Percentiles rank a stretch among this genome's conserved stretches.
phyloP scores from a whole-genome alignment of 2,797 vertebrate genomes.

The Hafferia zeledoni region DNA sequence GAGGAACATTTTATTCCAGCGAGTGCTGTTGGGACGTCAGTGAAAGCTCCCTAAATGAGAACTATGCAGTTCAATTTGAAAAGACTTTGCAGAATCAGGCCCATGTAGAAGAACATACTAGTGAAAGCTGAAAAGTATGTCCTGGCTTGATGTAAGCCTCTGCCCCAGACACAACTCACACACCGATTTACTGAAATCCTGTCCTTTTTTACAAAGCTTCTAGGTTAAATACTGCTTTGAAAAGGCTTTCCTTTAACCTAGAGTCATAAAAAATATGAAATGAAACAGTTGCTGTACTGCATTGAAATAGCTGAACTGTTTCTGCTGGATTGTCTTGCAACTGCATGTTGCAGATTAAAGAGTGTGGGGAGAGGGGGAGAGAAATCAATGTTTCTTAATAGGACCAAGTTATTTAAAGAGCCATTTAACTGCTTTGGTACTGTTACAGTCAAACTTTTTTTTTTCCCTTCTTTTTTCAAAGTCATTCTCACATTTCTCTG shows the following conservation, averaged over 20 bases:
- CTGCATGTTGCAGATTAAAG: background rate
- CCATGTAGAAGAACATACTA: background rate
- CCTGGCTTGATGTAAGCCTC: background rate
- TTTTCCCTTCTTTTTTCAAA: background rate
- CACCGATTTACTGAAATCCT: background rate
- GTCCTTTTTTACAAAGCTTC: background rate
- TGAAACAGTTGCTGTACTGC: background rate
- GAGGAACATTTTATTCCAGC: background rate
- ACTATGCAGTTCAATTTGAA: background rate
- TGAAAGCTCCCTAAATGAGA: background rate
- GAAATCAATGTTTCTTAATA: background rate
- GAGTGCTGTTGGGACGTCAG: background rate
- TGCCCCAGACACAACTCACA: background rate
- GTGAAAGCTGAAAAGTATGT: background rate
- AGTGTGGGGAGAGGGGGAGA: background rate
- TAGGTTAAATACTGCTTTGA: conserved; percentile 11
- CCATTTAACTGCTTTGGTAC: background rate
- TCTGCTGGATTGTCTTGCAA: background rate
- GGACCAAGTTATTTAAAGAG: background rate
- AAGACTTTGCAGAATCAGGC: background rate
- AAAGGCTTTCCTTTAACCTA: background rate
- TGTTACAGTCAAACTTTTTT: background rate
- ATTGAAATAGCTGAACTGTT: background rate
- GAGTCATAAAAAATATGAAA: background rate
- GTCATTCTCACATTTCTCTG: background rate